Percentiles rank a stretch among this genome's conserved stretches.
Conservation (phyloP, 2,797 vertebrate genomes). For the Sarcoramphus papa region DNA sequence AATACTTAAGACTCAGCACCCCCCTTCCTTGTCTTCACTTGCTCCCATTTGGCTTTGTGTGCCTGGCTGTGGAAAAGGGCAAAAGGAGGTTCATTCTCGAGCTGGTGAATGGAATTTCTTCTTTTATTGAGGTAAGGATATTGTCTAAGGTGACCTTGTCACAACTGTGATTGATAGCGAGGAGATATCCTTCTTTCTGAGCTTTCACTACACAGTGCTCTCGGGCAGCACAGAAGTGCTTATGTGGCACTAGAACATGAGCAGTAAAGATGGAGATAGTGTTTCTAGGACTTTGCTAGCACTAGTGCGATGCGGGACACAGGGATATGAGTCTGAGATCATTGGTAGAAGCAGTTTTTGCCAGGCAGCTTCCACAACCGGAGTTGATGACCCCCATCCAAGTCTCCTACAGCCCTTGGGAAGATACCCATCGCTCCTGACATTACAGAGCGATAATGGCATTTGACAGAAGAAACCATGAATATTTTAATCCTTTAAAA, state of each 20-base stretch:
- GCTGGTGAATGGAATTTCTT: neutral
- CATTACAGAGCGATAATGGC: slow-evolving; percentile 5
- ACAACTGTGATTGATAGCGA: neutral
- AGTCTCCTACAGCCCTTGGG: neutral
- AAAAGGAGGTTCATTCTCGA: neutral
- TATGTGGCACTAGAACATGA: neutral
- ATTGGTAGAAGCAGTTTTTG: neutral
- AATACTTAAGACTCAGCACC: neutral
- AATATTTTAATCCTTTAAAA: slow-evolving; percentile 61
- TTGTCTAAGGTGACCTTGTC: neutral
- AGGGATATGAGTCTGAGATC: neutral
- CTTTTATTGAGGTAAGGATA: neutral
- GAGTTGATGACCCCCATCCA: neutral
- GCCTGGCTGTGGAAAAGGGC: neutral
- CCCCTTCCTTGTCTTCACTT: neutral
- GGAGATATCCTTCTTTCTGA: neutral
- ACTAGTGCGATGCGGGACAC: neutral
- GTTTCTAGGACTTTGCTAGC: neutral
- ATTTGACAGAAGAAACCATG: slow-evolving; percentile 52
- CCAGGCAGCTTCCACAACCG: neutral
- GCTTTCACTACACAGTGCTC: neutral
- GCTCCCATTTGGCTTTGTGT: neutral
- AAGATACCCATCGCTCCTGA: slow-evolving; percentile 15
- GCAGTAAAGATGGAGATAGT: neutral
- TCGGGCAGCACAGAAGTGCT: neutral